Conservation (phyloP, 2,888 invertebrate species). For the Amphipyra tragopoginis region DNA sequence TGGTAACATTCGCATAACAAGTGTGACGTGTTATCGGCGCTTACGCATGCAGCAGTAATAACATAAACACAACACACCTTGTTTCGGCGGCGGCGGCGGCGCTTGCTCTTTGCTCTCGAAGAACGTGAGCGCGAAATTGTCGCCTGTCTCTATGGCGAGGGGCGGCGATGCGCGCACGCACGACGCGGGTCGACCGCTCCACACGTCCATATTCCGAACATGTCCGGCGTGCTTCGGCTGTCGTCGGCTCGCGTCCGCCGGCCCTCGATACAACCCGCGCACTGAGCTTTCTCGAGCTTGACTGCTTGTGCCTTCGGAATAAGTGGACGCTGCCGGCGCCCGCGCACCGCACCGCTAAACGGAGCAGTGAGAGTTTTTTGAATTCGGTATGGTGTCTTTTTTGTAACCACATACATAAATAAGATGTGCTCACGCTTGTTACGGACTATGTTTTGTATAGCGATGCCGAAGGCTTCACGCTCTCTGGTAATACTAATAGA, state of each 20-base stretch:
- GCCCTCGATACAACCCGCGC: slow-evolving; percentile 79
- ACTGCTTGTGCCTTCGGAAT: slow-evolving; percentile 58
- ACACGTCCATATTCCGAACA: slow-evolving; percentile 92
- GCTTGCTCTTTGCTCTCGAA: slow-evolving; percentile 92
- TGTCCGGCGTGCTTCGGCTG: slow-evolving; percentile 70
- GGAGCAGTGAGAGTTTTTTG: slow-evolving; percentile 70
- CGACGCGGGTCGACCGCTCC: slow-evolving; percentile 92
- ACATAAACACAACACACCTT: slow-evolving; percentile 73
- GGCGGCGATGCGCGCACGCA: slow-evolving; percentile 90
- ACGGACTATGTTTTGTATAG: slow-evolving; percentile 29
- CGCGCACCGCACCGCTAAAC: slow-evolving; percentile 62
- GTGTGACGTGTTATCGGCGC: slow-evolving; percentile 26
- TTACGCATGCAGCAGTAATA: slow-evolving; percentile 54
- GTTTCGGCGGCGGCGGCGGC: slow-evolving; percentile 79
- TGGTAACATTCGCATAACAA: slow-evolving; percentile 49
- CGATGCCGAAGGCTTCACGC: slow-evolving; percentile 38
- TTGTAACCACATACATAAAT: slow-evolving; percentile 53
- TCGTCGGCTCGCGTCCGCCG: slow-evolving; percentile 78
- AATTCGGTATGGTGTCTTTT: slow-evolving; percentile 61
- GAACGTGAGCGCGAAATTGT: slow-evolving; percentile 95
- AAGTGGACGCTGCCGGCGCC: slow-evolving; percentile 61
- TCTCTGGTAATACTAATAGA: slow-evolving; percentile 20
- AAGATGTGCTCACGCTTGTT: slow-evolving; percentile 46
- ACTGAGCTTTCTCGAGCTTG: slow-evolving; percentile 79
- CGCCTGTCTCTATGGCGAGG: slow-evolving; percentile 93